Base-by-base conservation (phyloP, 2,113 vertebrate genomes). In the Misgurnus anguillicaudatus region DNA sequence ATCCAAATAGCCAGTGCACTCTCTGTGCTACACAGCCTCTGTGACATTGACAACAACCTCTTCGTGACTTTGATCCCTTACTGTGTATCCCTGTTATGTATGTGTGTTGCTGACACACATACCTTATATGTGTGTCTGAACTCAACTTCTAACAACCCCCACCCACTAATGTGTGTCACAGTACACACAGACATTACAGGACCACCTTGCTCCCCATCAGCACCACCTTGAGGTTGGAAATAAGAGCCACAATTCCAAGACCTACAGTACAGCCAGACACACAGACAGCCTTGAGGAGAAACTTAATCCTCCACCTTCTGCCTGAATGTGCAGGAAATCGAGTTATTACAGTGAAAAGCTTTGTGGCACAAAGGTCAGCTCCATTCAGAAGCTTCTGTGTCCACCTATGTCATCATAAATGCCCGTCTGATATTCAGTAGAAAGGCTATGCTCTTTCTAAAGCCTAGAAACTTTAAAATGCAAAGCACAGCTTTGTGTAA, bases 351-450 rank as follows among this genome's bases (percentile, higher is more conserved):
- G 66, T 85, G 71, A 78, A 84, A 85, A 87, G 83, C 80, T 85
- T 83, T 83, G 71, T 82, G 79, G 86, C 84, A 86, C 74, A 71
- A 79, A 89, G 86, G 82, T 88, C 77, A 78, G 41, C 74, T 80
- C 74, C 73, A 85, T 88, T 90, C 84, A 90, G 82, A 83, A 84
- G 77, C 84, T 83, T 90, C 87, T 88, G 84, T 86, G 21, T 53
- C 63, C 66, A 41, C 82, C 82, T 77, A 72, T 86, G 83, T 87
- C 85, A 74, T 65, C 45, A 84, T 85, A 83, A 89, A 87, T 89
- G 81, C 78, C 86, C 81, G 77, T 81, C 85, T 82, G 86, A 86
- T 91, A 87, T 86, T 91, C 90, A 87, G 86, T 84, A 81, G 82
- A 86, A 68, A 87, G 82, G 84, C 82, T 82, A 79, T 82, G 75